phyloP scores from a whole-genome alignment of 2,888 invertebrate genomes.

The Thumatha senex region DNA sequence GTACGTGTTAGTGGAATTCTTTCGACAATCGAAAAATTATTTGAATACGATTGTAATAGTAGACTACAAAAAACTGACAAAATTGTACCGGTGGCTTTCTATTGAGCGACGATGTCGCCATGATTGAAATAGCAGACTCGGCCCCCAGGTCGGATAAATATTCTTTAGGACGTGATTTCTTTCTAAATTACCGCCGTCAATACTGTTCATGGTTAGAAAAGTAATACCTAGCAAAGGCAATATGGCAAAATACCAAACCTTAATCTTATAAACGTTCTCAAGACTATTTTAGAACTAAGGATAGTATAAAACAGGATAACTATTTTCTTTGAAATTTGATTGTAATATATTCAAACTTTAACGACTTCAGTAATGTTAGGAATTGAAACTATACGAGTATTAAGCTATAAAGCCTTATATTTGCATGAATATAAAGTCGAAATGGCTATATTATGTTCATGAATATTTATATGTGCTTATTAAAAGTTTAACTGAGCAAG shows the following conservation, averaged over 20 bases:
- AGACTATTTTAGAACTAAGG: neutral
- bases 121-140: too few species aligned
- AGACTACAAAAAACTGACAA: too few species aligned
- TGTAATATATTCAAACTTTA: neutral
- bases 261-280: too few species aligned
- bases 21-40: too few species aligned
- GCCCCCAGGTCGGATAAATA: too few species aligned
- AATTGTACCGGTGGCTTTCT: too few species aligned
- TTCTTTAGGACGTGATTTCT: too few species aligned
- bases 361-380: neutral
- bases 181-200: too few species aligned
- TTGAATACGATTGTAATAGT: too few species aligned
- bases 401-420: conserved; percentile 1
- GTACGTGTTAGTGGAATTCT: too few species aligned
- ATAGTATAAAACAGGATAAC: neutral
- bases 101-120: too few species aligned
- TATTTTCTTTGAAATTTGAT: neutral
- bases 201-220: neutral
- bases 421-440: neutral
- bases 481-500: neutral
- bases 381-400: conserved; percentile 1
- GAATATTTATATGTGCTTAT: neutral
- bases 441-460: neutral
- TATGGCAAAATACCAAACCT: neutral
- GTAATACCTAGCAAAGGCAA: neutral